A percentile compares a stretch with the other conserved stretches of the same genome.
phyloP scores from a whole-genome alignment of 2,797 vertebrate species.

The Artibeus jamaicensis region DNA sequence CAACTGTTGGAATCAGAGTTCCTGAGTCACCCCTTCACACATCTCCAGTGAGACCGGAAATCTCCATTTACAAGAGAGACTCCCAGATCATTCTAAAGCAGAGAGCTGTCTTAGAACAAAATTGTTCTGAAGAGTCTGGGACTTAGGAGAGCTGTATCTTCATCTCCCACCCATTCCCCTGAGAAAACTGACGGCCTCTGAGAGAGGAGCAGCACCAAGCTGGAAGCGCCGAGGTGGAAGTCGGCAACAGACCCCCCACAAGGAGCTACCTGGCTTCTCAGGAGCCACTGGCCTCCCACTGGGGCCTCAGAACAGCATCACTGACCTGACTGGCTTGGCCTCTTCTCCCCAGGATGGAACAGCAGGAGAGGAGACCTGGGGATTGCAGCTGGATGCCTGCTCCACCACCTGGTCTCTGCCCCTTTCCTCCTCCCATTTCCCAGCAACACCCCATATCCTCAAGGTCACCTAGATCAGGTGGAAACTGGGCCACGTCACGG shows the following conservation, averaged over 20 bases:
- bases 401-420: not conserved
- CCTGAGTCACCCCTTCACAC: not conserved
- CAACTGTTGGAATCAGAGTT: not conserved
- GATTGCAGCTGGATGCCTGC: not conserved
- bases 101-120: not conserved
- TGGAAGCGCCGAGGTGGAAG: not conserved
- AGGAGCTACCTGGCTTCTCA: not conserved
- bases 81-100: not conserved
- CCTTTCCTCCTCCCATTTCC: slow-evolving; percentile 32
- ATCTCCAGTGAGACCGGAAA: not conserved
- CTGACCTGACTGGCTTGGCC: not conserved
- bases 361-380: not conserved
- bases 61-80: not conserved
- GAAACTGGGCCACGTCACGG: slow-evolving; percentile 41
- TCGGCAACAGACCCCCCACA: not conserved
- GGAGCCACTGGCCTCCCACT: rapidly evolving
- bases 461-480: slow-evolving; percentile 51
- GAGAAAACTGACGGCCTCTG: not conserved
- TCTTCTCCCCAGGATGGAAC: not conserved
- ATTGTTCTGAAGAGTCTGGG: not conserved
- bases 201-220: not conserved
- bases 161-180: not conserved
- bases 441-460: slow-evolving; percentile 2
- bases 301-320: not conserved
- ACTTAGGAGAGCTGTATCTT: not conserved